Base-by-base conservation (phyloP, 2,888 invertebrate species). In the Pecten maximus region DNA sequence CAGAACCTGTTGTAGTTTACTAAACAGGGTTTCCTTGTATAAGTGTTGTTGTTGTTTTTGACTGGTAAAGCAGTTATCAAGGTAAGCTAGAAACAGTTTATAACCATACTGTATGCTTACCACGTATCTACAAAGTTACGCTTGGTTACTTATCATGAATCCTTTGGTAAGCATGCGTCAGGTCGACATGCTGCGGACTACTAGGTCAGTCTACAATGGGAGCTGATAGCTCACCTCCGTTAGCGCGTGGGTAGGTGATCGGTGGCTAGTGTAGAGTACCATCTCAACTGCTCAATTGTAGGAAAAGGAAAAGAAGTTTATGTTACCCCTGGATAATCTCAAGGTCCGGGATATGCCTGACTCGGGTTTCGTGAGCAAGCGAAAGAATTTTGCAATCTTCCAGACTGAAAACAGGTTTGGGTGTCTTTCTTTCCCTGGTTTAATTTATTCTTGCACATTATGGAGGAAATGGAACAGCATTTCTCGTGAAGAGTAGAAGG, bases 261-360 rank as follows among this genome's bases (percentile, higher is more conserved):
- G 8, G 60, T 74, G 28, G 74, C 74, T 74, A 12, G 74, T 35
- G 1, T 10, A 44, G 40, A 87, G 40, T 54, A 54, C 54, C 23
- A 54, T 74, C 74, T 74, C 74, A 10, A 28, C 74, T 60, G 50
- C 60, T 89, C 86, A 60, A 90, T 91, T 90, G 40, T 89, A 94
- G 94, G 99, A 99, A 97, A 98, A 99, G 94, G 99, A 99, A 97
- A 99, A 99, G 97, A 99, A 99, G 97, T 99, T 99, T 97, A 99
- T 99, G 99, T 97, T 99, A 97, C 99, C 99, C 90, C 97, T 99
- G 96, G 99, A 99, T 97, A 99, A 99, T 89, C 97, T 99, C 94
- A 99, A 99, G 97, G 97, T 99, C 95, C 98, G 98, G 91, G 99
- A 99, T 97, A 98, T 99, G 94, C 89, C 87, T 40, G 99, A 99